Base-by-base conservation (phyloP, 2,113 vertebrate genomes). In the Talpa occidentalis region DNA sequence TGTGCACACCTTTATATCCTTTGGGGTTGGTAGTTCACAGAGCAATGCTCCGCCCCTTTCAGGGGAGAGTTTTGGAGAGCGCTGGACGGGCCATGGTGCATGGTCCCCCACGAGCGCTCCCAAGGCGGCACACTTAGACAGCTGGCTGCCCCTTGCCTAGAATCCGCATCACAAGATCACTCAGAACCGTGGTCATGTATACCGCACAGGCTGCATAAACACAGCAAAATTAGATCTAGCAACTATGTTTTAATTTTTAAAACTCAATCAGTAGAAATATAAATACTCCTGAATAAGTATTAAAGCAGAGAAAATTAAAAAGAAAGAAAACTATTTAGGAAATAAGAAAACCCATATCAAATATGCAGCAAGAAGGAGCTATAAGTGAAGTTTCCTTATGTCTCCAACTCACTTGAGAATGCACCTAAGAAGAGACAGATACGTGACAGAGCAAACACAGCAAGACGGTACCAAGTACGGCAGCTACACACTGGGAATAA, bases 181-280 rank as follows among this genome's bases (percentile, higher is more conserved):
- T 78, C 56, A 32, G 24, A 83, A 81, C 54, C 40, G 5, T 3
- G 26, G 7, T 80, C 30, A 15, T 24, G 37, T 16, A 24, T 2
- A 42, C 0, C 77, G n/a, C 16, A 66, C 66, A 26, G 92, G 67
- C 67, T 90, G n/a, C 15, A 19, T 66, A 87, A 82, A 82, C 30
- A 76, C 10, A 91, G 56, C 11, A n/a, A 86, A 35, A 66, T 54
- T 70, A 66, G 72, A 88, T 17, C 30, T 84, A 90, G 77, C 16
- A 70, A 69, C 74, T 84, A 32, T 52, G 70, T 76, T 92, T 95
- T 72, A 86, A 79, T 56, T 93, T 90, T 81, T 72, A n/a, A 95
- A 94, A 91, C 30, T 2, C 30, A 74, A 83, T 11, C 70, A 60
- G 74, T 1, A 80, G n/a, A 93, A 96, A 92, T 47, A 1, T 35